Conservation (phyloP, 2,797 vertebrate genomes). For the Malacoraja senta region DNA sequence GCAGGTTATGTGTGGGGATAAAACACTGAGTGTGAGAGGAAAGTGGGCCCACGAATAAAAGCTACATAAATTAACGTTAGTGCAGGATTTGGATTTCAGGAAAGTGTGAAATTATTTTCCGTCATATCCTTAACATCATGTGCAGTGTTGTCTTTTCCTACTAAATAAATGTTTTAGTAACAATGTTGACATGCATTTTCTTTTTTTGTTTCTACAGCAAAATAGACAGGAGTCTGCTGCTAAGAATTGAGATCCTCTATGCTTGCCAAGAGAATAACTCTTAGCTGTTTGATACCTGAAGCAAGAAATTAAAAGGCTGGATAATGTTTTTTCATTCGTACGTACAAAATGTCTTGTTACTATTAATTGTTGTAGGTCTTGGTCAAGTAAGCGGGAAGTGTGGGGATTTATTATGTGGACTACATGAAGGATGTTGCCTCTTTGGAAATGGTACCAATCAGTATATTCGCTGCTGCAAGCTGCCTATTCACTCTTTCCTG, state of each 20-base stretch:
- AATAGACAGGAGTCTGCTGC: background rate
- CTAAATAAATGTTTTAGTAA: background rate
- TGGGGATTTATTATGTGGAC: conserved; percentile 68
- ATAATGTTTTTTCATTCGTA: conserved; percentile 11
- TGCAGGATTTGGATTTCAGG: background rate
- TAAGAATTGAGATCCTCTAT: conserved; percentile 15
- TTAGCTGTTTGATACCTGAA: conserved; percentile 5
- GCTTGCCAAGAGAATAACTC: background rate
- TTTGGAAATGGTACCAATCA: conserved; percentile 56
- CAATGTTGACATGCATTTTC: background rate
- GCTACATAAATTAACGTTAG: background rate
- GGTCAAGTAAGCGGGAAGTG: conserved; percentile 67
- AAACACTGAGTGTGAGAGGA: background rate
- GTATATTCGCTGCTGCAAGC: conserved; percentile 70
- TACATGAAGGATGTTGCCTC: conserved; percentile 73
- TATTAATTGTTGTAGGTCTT: conserved; percentile 18
- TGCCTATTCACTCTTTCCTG: conserved; percentile 73
- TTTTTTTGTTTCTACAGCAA: conserved; percentile 17
- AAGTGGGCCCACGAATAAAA: background rate
- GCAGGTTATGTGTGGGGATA: background rate
- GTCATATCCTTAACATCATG: background rate
- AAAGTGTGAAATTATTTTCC: background rate
- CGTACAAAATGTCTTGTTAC: background rate
- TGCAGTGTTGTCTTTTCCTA: background rate
- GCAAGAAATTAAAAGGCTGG: background rate